Conservation (phyloP, 2,888 invertebrate species). For the Eupelmus urozonus region DNA sequence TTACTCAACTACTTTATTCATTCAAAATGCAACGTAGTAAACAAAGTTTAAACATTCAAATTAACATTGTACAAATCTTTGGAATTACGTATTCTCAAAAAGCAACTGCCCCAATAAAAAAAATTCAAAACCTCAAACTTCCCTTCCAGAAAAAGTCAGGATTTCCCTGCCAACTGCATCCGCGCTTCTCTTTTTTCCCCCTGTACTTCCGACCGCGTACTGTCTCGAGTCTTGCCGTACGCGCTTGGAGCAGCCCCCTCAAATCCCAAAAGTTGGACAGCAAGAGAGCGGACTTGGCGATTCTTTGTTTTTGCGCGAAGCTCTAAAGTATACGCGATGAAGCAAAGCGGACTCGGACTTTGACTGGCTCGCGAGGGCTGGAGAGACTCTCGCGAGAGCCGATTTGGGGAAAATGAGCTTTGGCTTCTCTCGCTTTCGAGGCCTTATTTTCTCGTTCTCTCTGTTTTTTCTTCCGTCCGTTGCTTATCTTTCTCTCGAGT, state of each 20-base stretch:
- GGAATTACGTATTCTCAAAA: too few relatives aligned
- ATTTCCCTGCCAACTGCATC: too few relatives aligned
- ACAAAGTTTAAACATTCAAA: too few relatives aligned
- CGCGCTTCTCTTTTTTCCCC: background rate
- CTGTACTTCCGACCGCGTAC: background rate
- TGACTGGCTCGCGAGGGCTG: slow-evolving; percentile 36
- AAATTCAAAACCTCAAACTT: too few relatives aligned
- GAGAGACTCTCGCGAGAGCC: slow-evolving; percentile 28
- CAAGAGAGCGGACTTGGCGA: slow-evolving; percentile 14
- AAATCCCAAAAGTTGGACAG: slow-evolving; percentile 43
- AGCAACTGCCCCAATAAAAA: too few relatives aligned
- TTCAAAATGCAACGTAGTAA: too few relatives aligned
- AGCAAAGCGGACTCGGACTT: slow-evolving; percentile 34
- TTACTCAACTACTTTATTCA: too few relatives aligned
- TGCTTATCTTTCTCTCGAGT: slow-evolving; percentile 48
- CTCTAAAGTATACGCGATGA: slow-evolving; percentile 38
- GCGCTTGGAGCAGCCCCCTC: background rate
- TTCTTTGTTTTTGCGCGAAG: slow-evolving; percentile 37
- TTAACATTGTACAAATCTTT: too few relatives aligned
- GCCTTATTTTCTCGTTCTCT: slow-evolving; percentile 13
- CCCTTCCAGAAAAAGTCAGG: too few relatives aligned
- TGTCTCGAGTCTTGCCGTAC: background rate
- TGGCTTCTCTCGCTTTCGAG: slow-evolving; percentile 27
- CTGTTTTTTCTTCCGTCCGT: slow-evolving; percentile 3
- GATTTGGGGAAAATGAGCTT: slow-evolving; percentile 55